These are phyloP conservation scores for Pachypanchax playfairii DNA, from an alignment of 2,113 vertebrate species.

Conservation along the genomic window DNA sequence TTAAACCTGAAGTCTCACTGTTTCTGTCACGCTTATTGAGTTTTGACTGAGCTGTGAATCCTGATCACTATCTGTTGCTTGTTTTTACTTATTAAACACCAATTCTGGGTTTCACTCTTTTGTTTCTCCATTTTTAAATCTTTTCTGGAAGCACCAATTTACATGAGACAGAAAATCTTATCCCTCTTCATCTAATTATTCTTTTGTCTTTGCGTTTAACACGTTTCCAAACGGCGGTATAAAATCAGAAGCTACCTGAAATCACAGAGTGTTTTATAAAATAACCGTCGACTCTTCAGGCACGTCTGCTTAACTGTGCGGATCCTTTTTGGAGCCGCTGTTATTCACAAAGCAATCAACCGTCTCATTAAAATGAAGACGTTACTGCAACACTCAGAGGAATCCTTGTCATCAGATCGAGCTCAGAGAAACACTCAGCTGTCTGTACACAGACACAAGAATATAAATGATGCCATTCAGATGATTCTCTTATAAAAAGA, in stretches of 20 bases:
- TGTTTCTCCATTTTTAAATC: not conserved
- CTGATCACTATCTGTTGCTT: too few relatives aligned
- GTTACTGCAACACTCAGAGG: constrained; percentile 17
- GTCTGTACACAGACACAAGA: not conserved
- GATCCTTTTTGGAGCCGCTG: not conserved
- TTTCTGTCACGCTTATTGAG: too few relatives aligned
- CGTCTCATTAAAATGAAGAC: constrained; percentile 15
- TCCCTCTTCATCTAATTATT: too few relatives aligned
- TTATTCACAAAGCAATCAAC: constrained; percentile 33
- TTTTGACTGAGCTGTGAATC: too few relatives aligned
- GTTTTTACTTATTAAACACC: too few relatives aligned
- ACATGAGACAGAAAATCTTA: too few relatives aligned
- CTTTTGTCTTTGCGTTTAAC: constrained; percentile 4
- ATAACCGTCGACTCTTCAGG: not conserved
- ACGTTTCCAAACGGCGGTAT: not conserved
- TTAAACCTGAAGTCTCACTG: too few relatives aligned
- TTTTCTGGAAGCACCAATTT: not conserved
- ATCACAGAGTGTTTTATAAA: constrained; percentile 1
- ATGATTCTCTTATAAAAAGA: constrained; percentile 23
- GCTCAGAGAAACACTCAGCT: not conserved
- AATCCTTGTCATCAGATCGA: constrained; percentile 13
- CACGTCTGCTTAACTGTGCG: not conserved
- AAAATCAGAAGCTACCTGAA: not conserved
- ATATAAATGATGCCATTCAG: constrained; percentile 18
- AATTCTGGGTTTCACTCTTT: not conserved